Evolutionary conservation across 2,797 vertebrate species (phyloP).

Genomic region (Eleutherodactylus coqui): DNA sequence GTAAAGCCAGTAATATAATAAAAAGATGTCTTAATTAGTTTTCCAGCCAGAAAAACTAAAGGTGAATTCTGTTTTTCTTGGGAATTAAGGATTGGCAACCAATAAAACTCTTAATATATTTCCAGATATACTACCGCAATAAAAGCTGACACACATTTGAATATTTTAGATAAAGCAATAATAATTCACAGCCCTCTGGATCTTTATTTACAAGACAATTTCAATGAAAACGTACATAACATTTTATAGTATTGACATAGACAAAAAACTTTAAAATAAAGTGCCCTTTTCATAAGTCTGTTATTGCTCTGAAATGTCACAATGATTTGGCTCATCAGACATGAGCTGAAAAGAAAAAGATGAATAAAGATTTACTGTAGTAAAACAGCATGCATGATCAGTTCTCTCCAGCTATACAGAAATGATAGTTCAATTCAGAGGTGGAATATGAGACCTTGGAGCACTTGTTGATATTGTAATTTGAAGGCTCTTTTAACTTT

Average conservation of each 20-base stretch:
- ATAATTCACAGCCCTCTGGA: background rate
- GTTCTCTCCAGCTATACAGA: background rate
- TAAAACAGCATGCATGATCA: background rate
- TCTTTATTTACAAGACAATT: slow-evolving; percentile 20
- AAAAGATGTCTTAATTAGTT: background rate
- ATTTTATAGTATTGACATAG: slow-evolving; percentile 35
- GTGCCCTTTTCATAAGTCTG: background rate
- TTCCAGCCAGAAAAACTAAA: background rate
- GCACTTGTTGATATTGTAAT: background rate
- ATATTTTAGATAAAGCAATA: background rate
- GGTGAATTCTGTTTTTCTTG: background rate
- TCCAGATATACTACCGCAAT: background rate
- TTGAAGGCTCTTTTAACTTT: background rate
- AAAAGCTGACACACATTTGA: background rate
- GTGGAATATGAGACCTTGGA: background rate
- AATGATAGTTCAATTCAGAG: background rate
- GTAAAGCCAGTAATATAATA: background rate
- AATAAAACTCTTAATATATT: background rate
- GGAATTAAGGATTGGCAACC: background rate
- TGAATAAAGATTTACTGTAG: slow-evolving; percentile 5
- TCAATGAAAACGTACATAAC: slow-evolving; percentile 13
- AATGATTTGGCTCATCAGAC: slow-evolving; percentile 29
- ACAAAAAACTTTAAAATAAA: background rate
- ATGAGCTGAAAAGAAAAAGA: background rate
- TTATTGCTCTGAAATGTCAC: slow-evolving; percentile 29